These are phyloP conservation scores for Coracopsis vasa DNA, from an alignment of 2,113 vertebrate genomes.

Conservation along the genomic window DNA sequence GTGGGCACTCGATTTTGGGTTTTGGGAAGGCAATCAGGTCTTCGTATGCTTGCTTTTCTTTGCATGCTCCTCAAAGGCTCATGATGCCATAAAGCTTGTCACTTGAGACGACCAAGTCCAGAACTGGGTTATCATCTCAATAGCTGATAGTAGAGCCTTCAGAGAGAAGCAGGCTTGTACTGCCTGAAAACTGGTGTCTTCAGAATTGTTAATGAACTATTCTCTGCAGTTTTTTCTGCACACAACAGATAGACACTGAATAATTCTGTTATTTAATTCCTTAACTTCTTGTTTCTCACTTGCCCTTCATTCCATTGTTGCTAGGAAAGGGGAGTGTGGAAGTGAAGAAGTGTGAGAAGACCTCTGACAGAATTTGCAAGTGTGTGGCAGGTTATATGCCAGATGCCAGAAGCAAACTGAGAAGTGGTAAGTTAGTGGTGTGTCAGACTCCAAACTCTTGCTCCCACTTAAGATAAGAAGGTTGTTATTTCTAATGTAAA, in stretches of 20 bases:
- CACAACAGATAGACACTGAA: background rate
- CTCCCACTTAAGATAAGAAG: too few relatives aligned
- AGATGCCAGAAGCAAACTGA: fast-evolving
- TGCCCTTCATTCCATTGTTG: background rate
- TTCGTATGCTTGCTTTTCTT: background rate
- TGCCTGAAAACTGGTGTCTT: background rate
- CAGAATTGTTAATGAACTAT: background rate
- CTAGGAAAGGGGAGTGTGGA: constrained; percentile 35
- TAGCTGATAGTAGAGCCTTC: background rate
- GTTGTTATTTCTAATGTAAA: background rate
- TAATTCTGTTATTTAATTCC: background rate
- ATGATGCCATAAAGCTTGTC: background rate
- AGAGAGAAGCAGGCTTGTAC: background rate
- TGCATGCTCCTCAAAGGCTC: background rate
- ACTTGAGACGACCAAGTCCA: fast-evolving
- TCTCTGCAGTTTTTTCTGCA: background rate
- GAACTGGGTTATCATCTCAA: background rate
- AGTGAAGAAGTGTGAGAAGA: constrained; percentile 30
- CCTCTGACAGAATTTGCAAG: constrained; percentile 5
- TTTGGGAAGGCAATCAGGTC: background rate
- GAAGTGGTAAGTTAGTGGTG: background rate
- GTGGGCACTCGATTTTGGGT: fast-evolving
- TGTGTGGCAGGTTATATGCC: constrained; percentile 37
- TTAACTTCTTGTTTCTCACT: background rate
- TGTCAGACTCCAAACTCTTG: background rate